Evolutionary conservation across 2,113 vertebrate species (phyloP).

Genomic region (Alligator sinensis): DNA sequence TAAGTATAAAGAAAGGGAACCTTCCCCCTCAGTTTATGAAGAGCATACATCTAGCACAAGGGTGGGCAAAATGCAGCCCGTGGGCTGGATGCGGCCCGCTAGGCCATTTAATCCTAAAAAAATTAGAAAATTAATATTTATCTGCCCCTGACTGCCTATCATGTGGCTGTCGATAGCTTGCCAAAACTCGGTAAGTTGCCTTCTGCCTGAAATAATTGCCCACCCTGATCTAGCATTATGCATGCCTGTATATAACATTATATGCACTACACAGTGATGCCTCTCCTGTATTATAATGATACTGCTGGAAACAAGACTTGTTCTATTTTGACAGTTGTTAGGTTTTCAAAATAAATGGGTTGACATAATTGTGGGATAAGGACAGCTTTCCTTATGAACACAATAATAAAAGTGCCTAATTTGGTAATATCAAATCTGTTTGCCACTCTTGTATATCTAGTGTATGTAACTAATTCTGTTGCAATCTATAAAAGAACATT

Average conservation of each 20-base stretch:
- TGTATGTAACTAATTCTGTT: conserved; percentile 6
- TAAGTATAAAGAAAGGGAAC: conserved; percentile 17
- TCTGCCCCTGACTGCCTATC: too few species aligned
- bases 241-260: neutral
- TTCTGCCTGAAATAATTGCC: too few species aligned
- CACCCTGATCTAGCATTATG: too few species aligned
- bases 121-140: too few species aligned
- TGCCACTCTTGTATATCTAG: neutral
- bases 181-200: too few species aligned
- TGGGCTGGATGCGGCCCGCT: too few species aligned
- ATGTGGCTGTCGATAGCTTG: too few species aligned
- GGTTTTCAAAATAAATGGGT: neutral
- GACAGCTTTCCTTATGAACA: rapidly evolving
- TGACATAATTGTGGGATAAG: rapidly evolving
- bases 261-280: conserved; percentile 33
- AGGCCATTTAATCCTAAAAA: too few species aligned
- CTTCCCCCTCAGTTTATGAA: neutral
- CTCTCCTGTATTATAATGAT: conserved; percentile 13
- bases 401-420: neutral
- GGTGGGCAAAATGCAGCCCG: too few species aligned
- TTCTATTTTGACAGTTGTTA: conserved; percentile 13
- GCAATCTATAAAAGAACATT: neutral
- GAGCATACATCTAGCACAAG: too few species aligned
- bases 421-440: neutral
- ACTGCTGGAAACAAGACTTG: conserved; percentile 47